A percentile compares a stretch with the other conserved stretches of the same genome.
Conservation (phyloP, 2,113 vertebrate genomes). For the Rutilus rutilus region DNA sequence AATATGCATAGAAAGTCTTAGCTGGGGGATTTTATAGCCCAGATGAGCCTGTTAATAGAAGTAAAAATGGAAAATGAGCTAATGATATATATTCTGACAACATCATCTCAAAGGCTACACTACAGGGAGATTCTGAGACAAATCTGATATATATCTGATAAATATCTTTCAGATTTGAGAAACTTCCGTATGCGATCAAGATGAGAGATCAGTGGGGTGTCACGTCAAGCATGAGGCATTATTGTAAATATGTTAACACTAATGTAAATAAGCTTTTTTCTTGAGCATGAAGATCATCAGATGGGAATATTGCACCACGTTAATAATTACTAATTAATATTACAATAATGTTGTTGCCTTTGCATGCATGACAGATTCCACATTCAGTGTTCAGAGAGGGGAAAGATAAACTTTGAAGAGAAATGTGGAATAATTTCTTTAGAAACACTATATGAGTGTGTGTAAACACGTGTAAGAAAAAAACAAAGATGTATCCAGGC, state of each 20-base stretch:
- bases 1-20: not conserved
- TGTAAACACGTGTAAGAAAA: not conserved
- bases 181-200: not conserved
- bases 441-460: slow-evolving; percentile 34
- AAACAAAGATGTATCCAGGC: not conserved
- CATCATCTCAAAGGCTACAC: not conserved
- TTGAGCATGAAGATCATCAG: slow-evolving; percentile 19
- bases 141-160: not conserved
- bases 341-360: slow-evolving; percentile 5
- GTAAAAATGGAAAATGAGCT: not conserved
- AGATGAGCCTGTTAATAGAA: not conserved
- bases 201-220: not conserved
- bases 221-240: not conserved
- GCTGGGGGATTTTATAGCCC: not conserved
- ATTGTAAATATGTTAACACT: slow-evolving; percentile 7
- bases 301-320: not conserved
- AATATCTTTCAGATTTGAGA: not conserved
- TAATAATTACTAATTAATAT: not conserved
- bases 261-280: slow-evolving; percentile 26
- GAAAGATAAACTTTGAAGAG: not conserved
- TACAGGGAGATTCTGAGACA: not conserved
- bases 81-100: not conserved
- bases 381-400: not conserved
- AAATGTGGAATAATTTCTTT: not conserved
- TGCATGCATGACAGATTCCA: slow-evolving; percentile 24